Percentiles rank a stretch among this genome's conserved stretches.
Conservation (phyloP, 2,888 invertebrate genomes). For the Ctena decussata region DNA sequence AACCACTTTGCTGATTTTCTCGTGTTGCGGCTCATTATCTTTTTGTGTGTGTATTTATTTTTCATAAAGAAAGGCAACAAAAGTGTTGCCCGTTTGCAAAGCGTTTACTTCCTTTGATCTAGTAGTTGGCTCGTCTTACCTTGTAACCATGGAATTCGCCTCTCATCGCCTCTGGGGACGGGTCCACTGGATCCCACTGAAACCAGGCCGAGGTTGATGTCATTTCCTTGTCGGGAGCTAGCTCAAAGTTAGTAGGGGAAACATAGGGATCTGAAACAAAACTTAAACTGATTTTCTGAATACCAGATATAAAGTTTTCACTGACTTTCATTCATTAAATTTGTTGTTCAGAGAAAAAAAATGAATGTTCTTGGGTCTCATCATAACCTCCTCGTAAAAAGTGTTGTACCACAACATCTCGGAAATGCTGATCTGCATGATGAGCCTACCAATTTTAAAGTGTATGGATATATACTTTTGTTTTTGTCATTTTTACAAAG, state of each 20-base stretch:
- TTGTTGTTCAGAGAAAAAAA: too few species aligned
- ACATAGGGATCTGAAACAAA: constrained; percentile 76
- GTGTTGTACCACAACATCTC: too few species aligned
- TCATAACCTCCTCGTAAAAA: too few species aligned
- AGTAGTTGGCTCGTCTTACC: constrained; percentile 81
- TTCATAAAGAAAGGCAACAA: neutral
- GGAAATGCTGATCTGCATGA: too few species aligned
- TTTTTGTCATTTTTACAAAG: too few species aligned
- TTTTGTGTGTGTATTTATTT: too few species aligned
- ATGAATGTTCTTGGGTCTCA: too few species aligned
- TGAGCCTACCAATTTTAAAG: too few species aligned
- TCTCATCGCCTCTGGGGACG: constrained; percentile 91
- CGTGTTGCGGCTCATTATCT: too few species aligned
- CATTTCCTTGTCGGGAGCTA: constrained; percentile 88
- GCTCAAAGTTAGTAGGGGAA: constrained; percentile 77
- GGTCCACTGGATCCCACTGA: constrained; percentile 95
- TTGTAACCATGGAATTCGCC: constrained; percentile 99
- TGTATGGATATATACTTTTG: too few species aligned
- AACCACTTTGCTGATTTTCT: neutral
- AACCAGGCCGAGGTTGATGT: constrained; percentile 94
- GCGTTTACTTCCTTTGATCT: neutral
- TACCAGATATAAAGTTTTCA: too few species aligned
- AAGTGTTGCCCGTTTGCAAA: neutral
- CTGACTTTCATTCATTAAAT: too few species aligned
- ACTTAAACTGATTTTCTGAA: neutral